Base-by-base conservation (phyloP, 2,888 invertebrate species). In the Neoscelio sp. region DNA sequence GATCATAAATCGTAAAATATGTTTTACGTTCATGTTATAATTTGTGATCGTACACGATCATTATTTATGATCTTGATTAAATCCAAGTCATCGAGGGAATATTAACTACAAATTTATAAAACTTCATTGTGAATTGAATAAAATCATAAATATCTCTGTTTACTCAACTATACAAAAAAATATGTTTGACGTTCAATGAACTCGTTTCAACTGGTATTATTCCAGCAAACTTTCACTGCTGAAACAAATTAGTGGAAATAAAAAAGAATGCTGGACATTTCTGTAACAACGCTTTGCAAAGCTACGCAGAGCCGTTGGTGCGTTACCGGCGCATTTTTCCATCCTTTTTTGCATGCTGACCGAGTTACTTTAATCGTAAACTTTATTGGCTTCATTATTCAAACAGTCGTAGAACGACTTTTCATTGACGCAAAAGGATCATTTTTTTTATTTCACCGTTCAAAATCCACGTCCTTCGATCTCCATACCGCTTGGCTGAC, bases 201-300 rank as follows among this genome's bases (percentile, higher is more conserved):
- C 75, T 26, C 33, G 20, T 12, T 8, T 7, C 6, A 15, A 23
- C 40, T 13, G 30, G 13, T 30, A 50, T 64, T 64, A 54, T 64
- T 33, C 46, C 6, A 15, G 20, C 18, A n/a, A 20, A 82, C 82
- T 82, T 82, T 81, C 82, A 80, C 81, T 76, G 74, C 35, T 76
- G 60, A 75, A 80, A 74, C 76, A 71, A 81, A 81, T 75, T 71
- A 58, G 67, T 68, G 73, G 77, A 77, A 77, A 70, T 56, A 58
- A 48, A 74, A 80, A 70, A 67, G 54, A 73, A 67, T 20, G 64
- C 35, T 54, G 62, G 62, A 62, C 64, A 64, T 68, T 54, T 74
- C 28, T 70, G 64, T 60, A 68, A 52, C 58, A 64, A 18, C 62
- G 40, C 62, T 38, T 18, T 23, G 26, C 44, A 26, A 20, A 52